These are phyloP conservation scores for Dasysyrphus albostriatus DNA, from an alignment of 2,888 invertebrate species.

Conservation along the genomic window DNA sequence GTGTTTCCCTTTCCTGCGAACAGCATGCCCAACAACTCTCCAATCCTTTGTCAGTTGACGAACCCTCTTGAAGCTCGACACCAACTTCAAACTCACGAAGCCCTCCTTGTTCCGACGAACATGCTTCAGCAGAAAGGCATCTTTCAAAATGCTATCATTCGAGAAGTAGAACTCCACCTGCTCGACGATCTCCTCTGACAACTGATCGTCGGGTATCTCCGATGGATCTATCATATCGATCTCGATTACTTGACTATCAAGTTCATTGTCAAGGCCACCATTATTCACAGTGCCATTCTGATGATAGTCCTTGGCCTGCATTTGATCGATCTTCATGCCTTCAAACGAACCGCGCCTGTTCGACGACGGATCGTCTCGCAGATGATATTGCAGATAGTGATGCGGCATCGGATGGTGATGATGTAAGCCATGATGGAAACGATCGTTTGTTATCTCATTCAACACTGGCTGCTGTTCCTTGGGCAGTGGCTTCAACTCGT, in stretches of 20 bases:
- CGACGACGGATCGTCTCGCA: constrained; percentile 77
- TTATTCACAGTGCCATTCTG: constrained; percentile 42
- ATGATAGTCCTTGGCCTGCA: constrained; percentile 63
- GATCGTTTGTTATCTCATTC: constrained; percentile 65
- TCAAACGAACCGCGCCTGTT: constrained; percentile 76
- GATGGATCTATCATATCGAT: constrained; percentile 82
- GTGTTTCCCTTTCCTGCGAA: constrained; percentile 90
- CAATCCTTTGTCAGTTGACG: constrained; percentile 97
- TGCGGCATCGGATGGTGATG: constrained; percentile 76
- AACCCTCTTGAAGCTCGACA: constrained; percentile 97
- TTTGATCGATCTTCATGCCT: constrained; percentile 48
- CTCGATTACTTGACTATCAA: constrained; percentile 78
- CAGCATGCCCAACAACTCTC: constrained; percentile 94
- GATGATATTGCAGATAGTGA: constrained; percentile 79
- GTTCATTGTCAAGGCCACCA: constrained; percentile 67
- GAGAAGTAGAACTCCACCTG: constrained; percentile 98
- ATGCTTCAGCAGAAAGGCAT: constrained; percentile 97
- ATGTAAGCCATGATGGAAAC: constrained; percentile 60
- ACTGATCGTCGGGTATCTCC: constrained; percentile 88
- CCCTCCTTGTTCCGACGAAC: constrained; percentile 97
- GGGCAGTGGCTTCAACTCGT: constrained; percentile 82
- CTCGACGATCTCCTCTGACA: constrained; percentile 90
- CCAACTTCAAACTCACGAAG: constrained; percentile 96
- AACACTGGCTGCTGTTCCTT: constrained; percentile 68
- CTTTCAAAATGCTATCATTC: constrained; percentile 96